Evolutionary conservation across 2,888 invertebrate species (phyloP).

Genomic region (Nyleta sp.): DNA sequence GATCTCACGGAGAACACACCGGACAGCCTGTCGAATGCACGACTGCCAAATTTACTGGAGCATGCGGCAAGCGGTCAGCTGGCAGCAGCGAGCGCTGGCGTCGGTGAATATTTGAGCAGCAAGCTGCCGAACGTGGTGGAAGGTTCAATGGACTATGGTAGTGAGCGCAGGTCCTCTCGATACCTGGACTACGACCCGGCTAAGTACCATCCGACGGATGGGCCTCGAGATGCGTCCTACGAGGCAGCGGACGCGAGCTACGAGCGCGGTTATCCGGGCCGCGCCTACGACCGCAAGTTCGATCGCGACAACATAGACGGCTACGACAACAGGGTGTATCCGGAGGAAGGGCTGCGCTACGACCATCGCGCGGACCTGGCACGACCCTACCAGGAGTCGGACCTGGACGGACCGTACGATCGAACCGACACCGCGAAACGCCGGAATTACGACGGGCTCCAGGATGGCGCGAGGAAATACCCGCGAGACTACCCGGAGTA

Average conservation of each 20-base stretch:
- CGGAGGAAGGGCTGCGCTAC: constrained; percentile 76
- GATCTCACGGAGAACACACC: constrained; percentile 81
- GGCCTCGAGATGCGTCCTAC: constrained; percentile 19
- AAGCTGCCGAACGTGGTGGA: constrained; percentile 82
- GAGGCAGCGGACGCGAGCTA: constrained; percentile 16
- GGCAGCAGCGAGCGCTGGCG: constrained; percentile 60
- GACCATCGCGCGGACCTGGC: constrained; percentile 72
- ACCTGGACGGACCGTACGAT: constrained; percentile 79
- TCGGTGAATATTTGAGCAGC: constrained; percentile 80
- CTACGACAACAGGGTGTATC: constrained; percentile 78
- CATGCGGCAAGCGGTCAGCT: constrained; percentile 76
- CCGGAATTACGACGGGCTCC: constrained; percentile 71
- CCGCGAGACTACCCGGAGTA: constrained; percentile 79
- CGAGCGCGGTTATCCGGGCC: constrained; percentile 63
- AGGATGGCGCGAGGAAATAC: constrained; percentile 75
- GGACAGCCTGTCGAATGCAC: constrained; percentile 77
- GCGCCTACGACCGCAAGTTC: constrained; percentile 76
- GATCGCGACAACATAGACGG: constrained; percentile 76
- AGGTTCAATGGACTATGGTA: constrained; percentile 83
- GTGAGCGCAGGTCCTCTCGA: constrained; percentile 81
- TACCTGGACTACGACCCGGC: constrained; percentile 79
- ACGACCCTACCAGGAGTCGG: constrained; percentile 79
- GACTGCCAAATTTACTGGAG: constrained; percentile 80
- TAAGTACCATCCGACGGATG: constrained; percentile 70
- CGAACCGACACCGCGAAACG: constrained; percentile 74